Evolutionary conservation across 2,888 invertebrate species (phyloP), one percentile per base, ranked within the genome.

Genomic region (Tachystola acroxantha): DNA sequence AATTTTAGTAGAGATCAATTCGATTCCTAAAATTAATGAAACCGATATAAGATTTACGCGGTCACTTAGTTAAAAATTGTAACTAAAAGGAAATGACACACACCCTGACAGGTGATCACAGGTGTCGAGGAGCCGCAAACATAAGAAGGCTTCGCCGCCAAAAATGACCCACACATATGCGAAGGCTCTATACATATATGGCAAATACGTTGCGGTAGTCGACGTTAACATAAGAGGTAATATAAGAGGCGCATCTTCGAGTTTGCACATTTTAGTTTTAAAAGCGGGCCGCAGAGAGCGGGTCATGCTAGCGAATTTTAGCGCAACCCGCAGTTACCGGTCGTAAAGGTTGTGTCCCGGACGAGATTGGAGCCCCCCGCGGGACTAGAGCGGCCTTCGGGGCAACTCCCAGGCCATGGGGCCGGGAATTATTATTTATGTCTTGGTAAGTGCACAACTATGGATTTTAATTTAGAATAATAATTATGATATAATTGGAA

Each of bases 181-280:
- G 27, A 11, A 52, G 46, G 36, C 39, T 38, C 44, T 59, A 65
- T 57, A 59, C 61, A 50, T 69, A 78, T 77, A 80, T 75, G 81
- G 77, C 76, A 80, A 86, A 85, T 78, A 80, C 71, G 74, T 82
- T 84, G 81, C 79, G 81, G 82, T 84, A 77, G 80, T 68, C 74
- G 72, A 63, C 67, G 74, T 78, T 77, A 82, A 80, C 78, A 73
- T 82, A 84, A 82, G 84, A 84, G 77, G 70, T 86, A 75, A 84
- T 85, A 86, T 86, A 86, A 85, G 85, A 84, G 73, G 78, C 81
- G 76, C 85, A 85, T 86, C 85, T 84, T 84, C 63, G 75, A 72
- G 67, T 86, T 84, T 84, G 82, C 81, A 85, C 84, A 85, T 71
- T 78, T 86, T 79, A 85, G 84, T 86, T 72, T 72, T 68, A 73